phyloP scores from a whole-genome alignment of 2,888 invertebrate genomes.

The Papilio protenor region DNA sequence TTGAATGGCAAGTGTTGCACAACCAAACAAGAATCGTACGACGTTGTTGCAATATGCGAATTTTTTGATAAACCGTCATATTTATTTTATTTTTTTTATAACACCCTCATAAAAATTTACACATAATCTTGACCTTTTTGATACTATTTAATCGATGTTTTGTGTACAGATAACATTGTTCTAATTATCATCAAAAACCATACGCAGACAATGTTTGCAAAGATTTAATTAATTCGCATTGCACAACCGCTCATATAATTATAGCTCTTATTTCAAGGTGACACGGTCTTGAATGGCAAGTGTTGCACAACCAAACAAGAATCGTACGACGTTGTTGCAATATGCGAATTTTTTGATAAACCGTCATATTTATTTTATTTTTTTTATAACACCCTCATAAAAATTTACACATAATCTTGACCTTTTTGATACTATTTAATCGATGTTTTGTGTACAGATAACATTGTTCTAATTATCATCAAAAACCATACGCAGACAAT shows the following conservation, averaged over 20 bases:
- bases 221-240: constrained; percentile 36
- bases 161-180: constrained; percentile 12
- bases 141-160: not conserved
- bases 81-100: constrained; percentile 14
- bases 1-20: constrained; percentile 42
- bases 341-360: constrained; percentile 39
- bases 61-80: constrained; percentile 38
- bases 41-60: constrained; percentile 31
- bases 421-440: not conserved
- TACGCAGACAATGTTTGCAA: constrained; percentile 11
- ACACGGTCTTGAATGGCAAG: constrained; percentile 43
- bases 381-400: not conserved
- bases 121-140: not conserved
- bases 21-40: constrained; percentile 28
- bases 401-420: not conserved
- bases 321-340: constrained; percentile 28
- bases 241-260: constrained; percentile 36
- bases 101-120: not conserved
- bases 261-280: constrained; percentile 43
- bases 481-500: not conserved
- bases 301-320: constrained; percentile 36
- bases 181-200: constrained; percentile 24
- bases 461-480: constrained; percentile 32
- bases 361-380: constrained; percentile 29
- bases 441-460: not conserved